Evolutionary conservation across 1,140 invertebrate genomes (phyloP).

Genomic region (Liolophura sinensis): DNA sequence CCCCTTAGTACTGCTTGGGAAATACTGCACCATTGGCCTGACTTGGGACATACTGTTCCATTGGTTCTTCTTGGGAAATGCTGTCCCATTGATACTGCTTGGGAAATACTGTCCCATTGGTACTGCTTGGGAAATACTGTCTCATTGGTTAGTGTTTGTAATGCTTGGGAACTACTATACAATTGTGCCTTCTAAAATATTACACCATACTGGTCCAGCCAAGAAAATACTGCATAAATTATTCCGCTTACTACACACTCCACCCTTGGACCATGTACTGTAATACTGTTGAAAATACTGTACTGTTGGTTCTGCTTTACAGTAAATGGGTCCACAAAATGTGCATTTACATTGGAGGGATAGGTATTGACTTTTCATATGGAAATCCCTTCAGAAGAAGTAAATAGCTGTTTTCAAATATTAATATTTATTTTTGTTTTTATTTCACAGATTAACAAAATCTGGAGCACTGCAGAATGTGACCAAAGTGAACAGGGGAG

Average conservation of each 20-base stretch:
- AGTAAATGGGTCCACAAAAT: background rate
- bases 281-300: background rate
- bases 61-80: too few species aligned
- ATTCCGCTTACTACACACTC: background rate
- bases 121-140: too few species aligned
- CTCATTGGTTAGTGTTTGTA: too few species aligned
- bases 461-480: constrained; percentile 29
- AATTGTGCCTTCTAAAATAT: too few species aligned
- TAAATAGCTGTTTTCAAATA: background rate
- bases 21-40: too few species aligned
- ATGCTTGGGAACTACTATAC: too few species aligned
- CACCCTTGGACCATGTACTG: background rate
- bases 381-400: background rate
- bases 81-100: too few species aligned
- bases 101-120: too few species aligned
- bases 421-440: background rate
- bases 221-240: too few species aligned
- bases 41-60: too few species aligned
- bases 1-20: too few species aligned
- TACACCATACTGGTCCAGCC: too few species aligned
- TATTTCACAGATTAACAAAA: constrained; percentile 35
- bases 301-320: background rate
- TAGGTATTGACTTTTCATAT: background rate
- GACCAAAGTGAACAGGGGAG: constrained; percentile 30
- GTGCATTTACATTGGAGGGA: background rate